phyloP scores from a whole-genome alignment of 2,113 vertebrate species.

The Leptobrachium ailaonicum region DNA sequence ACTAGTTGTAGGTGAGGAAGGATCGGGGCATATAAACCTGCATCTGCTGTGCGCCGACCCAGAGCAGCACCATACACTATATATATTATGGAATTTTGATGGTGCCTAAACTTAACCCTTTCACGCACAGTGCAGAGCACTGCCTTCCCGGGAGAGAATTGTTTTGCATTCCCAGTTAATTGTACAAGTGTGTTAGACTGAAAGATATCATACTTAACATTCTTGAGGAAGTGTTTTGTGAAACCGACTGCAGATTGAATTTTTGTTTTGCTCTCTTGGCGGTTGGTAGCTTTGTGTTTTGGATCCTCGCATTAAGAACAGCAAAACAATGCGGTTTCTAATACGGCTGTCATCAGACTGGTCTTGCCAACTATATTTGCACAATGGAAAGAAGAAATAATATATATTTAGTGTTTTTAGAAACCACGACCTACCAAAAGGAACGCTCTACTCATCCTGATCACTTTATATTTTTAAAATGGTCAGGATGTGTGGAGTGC shows the following conservation, averaged over 20 bases:
- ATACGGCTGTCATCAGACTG: constrained; percentile 45
- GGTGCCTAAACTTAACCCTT: background rate
- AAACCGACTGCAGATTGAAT: constrained; percentile 14
- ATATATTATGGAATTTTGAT: background rate
- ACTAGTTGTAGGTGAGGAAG: background rate
- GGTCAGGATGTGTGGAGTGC: too few relatives aligned
- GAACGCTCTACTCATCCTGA: too few relatives aligned
- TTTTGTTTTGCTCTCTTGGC: constrained; percentile 26
- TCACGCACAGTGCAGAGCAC: background rate
- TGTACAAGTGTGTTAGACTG: constrained; percentile 12
- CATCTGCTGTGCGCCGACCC: background rate
- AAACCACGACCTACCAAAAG: constrained; percentile 38
- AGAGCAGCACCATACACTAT: too few relatives aligned
- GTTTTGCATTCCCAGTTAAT: constrained; percentile 41
- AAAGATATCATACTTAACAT: constrained; percentile 44
- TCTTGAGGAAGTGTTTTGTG: constrained; percentile 41
- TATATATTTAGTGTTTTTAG: constrained; percentile 59
- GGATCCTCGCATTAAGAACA: constrained; percentile 4
- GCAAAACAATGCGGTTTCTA: constrained; percentile 32
- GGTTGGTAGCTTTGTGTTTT: constrained; percentile 16
- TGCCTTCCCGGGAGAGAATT: constrained; percentile 7
- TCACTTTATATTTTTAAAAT: too few relatives aligned
- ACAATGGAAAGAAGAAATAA: constrained; percentile 54
- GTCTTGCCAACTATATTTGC: constrained; percentile 59
- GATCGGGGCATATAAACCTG: constrained; percentile 7